Conservation (phyloP, 2,797 vertebrate species). For the Anguilla obscura region DNA sequence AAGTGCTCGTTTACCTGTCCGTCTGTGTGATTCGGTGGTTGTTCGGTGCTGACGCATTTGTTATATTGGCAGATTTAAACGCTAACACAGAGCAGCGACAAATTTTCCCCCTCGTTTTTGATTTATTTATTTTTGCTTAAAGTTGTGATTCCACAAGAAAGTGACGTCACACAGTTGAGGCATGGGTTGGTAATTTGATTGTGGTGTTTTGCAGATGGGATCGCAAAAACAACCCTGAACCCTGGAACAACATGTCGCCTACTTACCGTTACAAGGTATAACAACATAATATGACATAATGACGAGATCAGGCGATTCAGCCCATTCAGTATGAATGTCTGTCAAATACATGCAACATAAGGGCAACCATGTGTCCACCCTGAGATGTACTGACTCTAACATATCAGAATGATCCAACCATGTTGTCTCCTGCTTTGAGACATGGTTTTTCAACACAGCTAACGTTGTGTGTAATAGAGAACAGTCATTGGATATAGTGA, state of each 20-base stretch:
- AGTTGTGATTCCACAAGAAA: background rate
- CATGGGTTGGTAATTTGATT: background rate
- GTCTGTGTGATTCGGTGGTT: background rate
- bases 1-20: slow-evolving; percentile 43
- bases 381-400: background rate
- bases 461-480: background rate
- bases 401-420: background rate
- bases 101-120: background rate
- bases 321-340: background rate
- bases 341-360: too few species aligned
- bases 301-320: too few species aligned
- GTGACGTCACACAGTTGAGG: background rate
- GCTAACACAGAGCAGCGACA: background rate
- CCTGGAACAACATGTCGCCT: slow-evolving; percentile 86
- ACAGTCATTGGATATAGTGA: background rate
- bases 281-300: background rate
- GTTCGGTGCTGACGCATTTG: background rate
- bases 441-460: background rate
- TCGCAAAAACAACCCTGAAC: slow-evolving; percentile 90
- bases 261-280: slow-evolving; percentile 90
- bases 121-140: background rate
- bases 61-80: background rate
- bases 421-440: background rate
- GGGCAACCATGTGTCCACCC: background rate
- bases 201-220: slow-evolving; percentile 81